Evolutionary conservation across 2,888 invertebrate species (phyloP), one percentile per base, ranked within the genome.

Genomic region (Habroteleia sp.): DNA sequence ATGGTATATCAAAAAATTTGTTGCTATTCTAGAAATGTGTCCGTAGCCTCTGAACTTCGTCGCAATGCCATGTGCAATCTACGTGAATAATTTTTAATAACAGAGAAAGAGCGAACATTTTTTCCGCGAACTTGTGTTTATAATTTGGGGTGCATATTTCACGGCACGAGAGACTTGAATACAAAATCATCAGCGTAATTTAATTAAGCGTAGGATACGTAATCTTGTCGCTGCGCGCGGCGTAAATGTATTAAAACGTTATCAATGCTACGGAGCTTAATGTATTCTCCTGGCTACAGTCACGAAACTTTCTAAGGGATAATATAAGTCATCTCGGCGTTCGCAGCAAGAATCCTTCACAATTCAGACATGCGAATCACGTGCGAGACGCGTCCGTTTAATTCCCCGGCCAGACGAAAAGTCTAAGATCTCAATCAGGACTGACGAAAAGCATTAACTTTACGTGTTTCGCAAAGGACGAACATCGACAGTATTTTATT

Each of bases 401-500:
- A 75, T 77, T 77, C 77, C 72, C 69, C 60, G 48, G 60, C 58
- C 63, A 62, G 54, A 65, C 69, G 63, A 72, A 75, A 75, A 75
- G 69, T 73, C 77, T 68, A 50, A 77, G 72, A 69, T 68, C 74
- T 75, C 77, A 77, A 77, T 77, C 77, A 73, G 54, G 48, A 58
- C 72, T 65, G 77, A 75, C 71, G 74, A 77, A 74, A 62, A 58
- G 68, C 63, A 46, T 58, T 74, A 77, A 71, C 48, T 46, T 44
- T 65, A 71, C 65, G 69, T 65, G 71, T 71, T 54, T 52, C 63
- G 56, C 50, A 17, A 56, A 39, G 44, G 16, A 50, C 50, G 42
- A 65, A 58, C 54, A 71, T 68, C 68, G 68, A 58, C 58, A 58
- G 58, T 25, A 68, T 68, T 68, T 58, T 42, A 68, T 58, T 68